Evolutionary conservation across 1,140 invertebrate species (phyloP), one percentile per base, ranked within the genome.

Genomic region (Cephus cinctus): DNA sequence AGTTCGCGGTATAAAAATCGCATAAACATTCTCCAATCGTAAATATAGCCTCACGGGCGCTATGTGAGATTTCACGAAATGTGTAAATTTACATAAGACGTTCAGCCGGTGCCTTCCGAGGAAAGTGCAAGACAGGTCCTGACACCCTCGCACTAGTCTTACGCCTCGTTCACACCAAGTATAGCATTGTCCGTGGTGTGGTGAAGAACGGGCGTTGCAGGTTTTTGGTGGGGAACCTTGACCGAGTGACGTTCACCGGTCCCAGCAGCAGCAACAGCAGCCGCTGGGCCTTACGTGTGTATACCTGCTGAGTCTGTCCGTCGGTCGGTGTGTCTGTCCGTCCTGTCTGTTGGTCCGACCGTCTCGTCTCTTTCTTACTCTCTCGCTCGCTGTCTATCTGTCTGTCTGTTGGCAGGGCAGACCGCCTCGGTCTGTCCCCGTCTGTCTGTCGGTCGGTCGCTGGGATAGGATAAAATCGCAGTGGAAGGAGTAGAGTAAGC

Each of bases 401-500:
- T 18, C 15, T 11, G 19, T 5, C 14, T 22, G 19, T 30, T 35
- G 21, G 8, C 21, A 40, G 6, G 45, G 44, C 5, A 27, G 25
- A n/a, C 5, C 39, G 47, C 32, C 43, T 47, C 16, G 20, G 36
- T 36, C 18, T 15, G 22, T 38, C 34, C 48, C 27, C 44, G 46
- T 56, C 54, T 48, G 49, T 55, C 58, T 50, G 50, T 53, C 52
- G 50, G 48, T 49, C 45, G 46, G 34, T n/a, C 56, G 54, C 58
- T 57, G 57, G 61, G 56, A 63, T 59, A 61, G 63, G 52, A 61
- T 56, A 56, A 57, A 54, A 51, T 51, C 36, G 25, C 54, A 47
- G 63, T 69, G 71, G 71, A 57, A 69, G 68, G 63, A 72, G 68
- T 63, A 67, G n/a, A 12, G 63, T 65, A 63, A 70, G 68, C 67